Base-by-base conservation (phyloP, 2,888 invertebrate species). In the Acronicta psi region DNA sequence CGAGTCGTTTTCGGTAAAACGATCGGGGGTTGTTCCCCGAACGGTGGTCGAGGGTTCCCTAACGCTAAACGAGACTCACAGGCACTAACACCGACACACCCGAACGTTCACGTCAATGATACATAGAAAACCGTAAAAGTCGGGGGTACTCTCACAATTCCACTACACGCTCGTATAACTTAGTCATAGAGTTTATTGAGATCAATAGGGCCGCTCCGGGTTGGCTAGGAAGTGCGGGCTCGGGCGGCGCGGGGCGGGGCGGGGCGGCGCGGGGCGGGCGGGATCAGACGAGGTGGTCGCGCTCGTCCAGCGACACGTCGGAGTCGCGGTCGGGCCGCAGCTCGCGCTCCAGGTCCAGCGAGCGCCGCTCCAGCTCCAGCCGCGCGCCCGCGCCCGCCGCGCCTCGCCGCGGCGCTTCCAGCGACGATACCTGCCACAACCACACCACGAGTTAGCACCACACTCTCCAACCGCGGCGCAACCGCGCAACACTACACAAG, bases 311-410 rank as follows among this genome's bases (percentile, higher is more conserved):
- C 79, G 90, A 89, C 69, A 85, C 90, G 88, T 92, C 91, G 58
- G 91, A 90, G 87, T 88, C 89, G 75, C 88, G 86, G 78, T 87
- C 90, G 78, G 84, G 83, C 49, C 93, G 91, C 82, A 93, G 87
- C 78, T 94, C 93, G 58, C 93, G 91, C 87, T 94, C 94, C 67
- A 94, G 89, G 87, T 94, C 94, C 69, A 94, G 91, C 75, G 87
- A 87, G 85, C 94, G 94, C 18, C 94, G 90, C 87, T 93, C 94
- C 67, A 91, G 88, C 84, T 93, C 94, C 59, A 87, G 87, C 46
- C 90, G 89, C 73, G 84, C 84, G 68, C 82, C 84, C 68, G 80
- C 80, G 61, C 77, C 65, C 51, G 74, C 72, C 75, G 81, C 74
- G 76, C 86, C 76, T 59, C 85, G 84, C 73, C 87, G 86, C 67